These are phyloP conservation scores for Phrynocephalus vlangalii DNA, from an alignment of 2,797 vertebrate species.

Conservation along the genomic window DNA sequence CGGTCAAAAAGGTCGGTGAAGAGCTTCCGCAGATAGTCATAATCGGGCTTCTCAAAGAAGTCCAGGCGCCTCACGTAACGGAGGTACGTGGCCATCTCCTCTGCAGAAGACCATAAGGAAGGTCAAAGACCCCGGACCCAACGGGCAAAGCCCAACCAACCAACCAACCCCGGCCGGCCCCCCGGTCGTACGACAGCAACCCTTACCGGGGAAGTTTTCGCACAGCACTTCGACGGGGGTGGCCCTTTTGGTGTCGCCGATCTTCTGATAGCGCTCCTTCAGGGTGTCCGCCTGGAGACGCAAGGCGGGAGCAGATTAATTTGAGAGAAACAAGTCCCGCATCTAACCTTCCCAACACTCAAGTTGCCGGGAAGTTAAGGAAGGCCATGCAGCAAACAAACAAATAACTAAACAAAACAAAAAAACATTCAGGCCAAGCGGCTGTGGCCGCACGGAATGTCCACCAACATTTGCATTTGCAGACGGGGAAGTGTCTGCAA, in stretches of 20 bases:
- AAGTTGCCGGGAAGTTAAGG: no score
- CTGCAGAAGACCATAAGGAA: conserved; percentile 72
- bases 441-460: neutral
- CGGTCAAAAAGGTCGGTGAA: conserved; percentile 96
- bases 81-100: conserved; percentile 97
- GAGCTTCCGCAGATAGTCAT: conserved; percentile 95
- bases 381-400: no score
- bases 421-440: neutral
- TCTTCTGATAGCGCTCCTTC: conserved; percentile 98
- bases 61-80: conserved; percentile 96
- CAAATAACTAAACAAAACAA: no score
- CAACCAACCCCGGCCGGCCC: no score
- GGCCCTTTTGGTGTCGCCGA: conserved; percentile 95
- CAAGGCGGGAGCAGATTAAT: no score
- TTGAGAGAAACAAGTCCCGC: no score
- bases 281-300: conserved; percentile 89
- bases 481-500: neutral
- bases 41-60: conserved; percentile 98
- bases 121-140: no score
- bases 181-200: no score
- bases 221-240: conserved; percentile 96
- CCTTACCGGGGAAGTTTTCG: conserved; percentile 94
- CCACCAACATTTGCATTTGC: neutral
- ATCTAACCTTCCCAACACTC: no score
- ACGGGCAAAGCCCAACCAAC: no score